Evolutionary conservation across 2,797 vertebrate genomes (phyloP).

Genomic region (Todus mexicanus): DNA sequence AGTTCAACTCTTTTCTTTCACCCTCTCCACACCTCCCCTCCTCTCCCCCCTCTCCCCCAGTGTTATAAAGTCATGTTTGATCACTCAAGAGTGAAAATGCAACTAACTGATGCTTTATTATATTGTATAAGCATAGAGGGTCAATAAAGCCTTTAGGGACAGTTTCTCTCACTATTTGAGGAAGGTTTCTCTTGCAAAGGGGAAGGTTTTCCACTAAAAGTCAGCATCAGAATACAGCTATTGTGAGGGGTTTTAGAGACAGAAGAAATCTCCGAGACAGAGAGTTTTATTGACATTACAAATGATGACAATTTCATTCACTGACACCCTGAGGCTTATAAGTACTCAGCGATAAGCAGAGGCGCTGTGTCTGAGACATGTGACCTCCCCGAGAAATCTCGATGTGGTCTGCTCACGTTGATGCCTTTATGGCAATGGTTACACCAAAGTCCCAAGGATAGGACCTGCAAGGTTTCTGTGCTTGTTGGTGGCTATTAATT

Average conservation of each 20-base stretch:
- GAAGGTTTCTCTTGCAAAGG: not conserved
- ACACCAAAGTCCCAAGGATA: not conserved
- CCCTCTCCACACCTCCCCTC: too few species aligned
- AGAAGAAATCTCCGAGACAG: not conserved
- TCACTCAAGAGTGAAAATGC: not conserved
- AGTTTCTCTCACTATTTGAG: not conserved
- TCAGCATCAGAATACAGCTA: not conserved
- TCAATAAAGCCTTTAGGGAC: not conserved
- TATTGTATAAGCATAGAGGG: not conserved
- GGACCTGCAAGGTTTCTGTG: not conserved
- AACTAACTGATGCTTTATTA: not conserved
- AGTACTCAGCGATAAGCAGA: not conserved
- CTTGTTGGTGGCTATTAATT: not conserved
- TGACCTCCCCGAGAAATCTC: not conserved
- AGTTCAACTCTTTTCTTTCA: not conserved
- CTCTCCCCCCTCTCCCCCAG: too few species aligned
- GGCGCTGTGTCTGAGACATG: accelerated
- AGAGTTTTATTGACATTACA: not conserved
- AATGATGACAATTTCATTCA: not conserved
- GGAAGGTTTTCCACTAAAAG: not conserved
- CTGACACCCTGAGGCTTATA: not conserved
- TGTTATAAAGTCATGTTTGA: not conserved
- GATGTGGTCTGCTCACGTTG: not conserved
- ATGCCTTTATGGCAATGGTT: not conserved
- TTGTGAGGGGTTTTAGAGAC: not conserved